A percentile compares a stretch with the other conserved stretches of the same genome.
phyloP scores from a whole-genome alignment of 2,888 invertebrate genomes.

The Sphaerophoria taeniata region DNA sequence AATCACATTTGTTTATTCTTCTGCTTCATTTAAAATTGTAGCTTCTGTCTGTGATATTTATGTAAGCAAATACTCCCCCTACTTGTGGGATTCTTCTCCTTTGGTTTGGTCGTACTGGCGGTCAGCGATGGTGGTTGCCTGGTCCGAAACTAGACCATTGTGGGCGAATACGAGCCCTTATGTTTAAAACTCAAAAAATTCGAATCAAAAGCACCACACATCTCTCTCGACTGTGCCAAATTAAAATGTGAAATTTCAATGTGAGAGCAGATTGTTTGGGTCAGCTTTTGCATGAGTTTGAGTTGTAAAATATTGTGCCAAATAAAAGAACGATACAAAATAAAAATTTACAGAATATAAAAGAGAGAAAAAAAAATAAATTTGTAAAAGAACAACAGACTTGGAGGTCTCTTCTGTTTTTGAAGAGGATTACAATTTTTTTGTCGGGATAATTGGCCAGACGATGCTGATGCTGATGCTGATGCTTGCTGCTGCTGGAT shows the following conservation, averaged over 20 bases:
- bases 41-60: constrained; percentile 30
- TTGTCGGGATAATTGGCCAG: constrained; percentile 33
- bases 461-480: constrained; percentile 5
- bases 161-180: not conserved
- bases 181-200: constrained; percentile 39
- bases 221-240: constrained; percentile 45
- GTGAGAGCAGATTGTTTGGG: constrained; percentile 66
- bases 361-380: not conserved
- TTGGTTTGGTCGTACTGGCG: not conserved
- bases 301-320: constrained; percentile 53
- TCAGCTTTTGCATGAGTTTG: constrained; percentile 61
- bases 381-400: not conserved
- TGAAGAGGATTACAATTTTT: constrained; percentile 20
- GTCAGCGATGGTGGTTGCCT: not conserved
- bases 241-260: constrained; percentile 71
- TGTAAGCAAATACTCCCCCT: not conserved
- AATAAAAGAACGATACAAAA: constrained; percentile 5
- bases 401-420: constrained; percentile 24
- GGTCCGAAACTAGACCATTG: too few relatives aligned
- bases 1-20: constrained; percentile 71
- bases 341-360: constrained; percentile 4
- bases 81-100: not conserved
- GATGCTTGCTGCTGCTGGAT: not conserved
- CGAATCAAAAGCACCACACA: constrained; percentile 52
- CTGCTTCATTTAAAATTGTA: constrained; percentile 68